These are phyloP conservation scores for Euura lappo DNA, from an alignment of 1,140 invertebrate genomes.

Conservation along the genomic window DNA sequence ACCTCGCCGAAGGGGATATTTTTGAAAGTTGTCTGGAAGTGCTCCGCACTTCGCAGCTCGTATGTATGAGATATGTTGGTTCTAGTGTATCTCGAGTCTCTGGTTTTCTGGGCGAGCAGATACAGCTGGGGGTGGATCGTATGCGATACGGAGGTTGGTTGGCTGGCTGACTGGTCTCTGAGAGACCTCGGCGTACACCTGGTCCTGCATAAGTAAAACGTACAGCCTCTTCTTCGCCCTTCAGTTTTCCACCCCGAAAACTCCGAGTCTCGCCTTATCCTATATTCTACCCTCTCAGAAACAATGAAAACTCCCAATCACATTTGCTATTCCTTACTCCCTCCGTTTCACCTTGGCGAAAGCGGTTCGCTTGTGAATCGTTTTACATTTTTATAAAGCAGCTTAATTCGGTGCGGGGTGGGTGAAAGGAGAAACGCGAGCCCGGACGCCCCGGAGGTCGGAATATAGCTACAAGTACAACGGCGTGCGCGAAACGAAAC, in stretches of 20 bases:
- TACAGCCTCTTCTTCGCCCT: slow-evolving; percentile 19
- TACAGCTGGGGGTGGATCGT: background rate
- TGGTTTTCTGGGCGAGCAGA: background rate
- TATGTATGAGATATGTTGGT: no score
- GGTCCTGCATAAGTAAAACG: background rate
- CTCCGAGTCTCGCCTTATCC: background rate
- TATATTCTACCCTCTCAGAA: background rate
- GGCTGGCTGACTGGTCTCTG: background rate
- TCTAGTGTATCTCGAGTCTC: background rate
- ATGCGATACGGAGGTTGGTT: background rate
- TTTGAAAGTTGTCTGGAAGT: no score
- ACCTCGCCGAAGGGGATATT: no score
- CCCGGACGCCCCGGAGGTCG: background rate
- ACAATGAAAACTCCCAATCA: background rate
- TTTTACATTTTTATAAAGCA: slow-evolving; percentile 4
- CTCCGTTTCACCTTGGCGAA: slow-evolving; percentile 5
- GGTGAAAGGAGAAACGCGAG: background rate
- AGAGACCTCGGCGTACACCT: background rate
- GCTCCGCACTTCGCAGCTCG: no score
- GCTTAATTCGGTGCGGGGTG: background rate
- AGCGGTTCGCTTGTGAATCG: slow-evolving; percentile 2
- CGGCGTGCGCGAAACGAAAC: slow-evolving; percentile 3
- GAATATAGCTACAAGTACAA: slow-evolving; percentile 4
- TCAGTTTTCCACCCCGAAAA: slow-evolving; percentile 2
- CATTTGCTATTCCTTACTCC: slow-evolving; percentile 1